phyloP scores from a whole-genome alignment of 2,797 vertebrate species.

The Synanceia verrucosa region DNA sequence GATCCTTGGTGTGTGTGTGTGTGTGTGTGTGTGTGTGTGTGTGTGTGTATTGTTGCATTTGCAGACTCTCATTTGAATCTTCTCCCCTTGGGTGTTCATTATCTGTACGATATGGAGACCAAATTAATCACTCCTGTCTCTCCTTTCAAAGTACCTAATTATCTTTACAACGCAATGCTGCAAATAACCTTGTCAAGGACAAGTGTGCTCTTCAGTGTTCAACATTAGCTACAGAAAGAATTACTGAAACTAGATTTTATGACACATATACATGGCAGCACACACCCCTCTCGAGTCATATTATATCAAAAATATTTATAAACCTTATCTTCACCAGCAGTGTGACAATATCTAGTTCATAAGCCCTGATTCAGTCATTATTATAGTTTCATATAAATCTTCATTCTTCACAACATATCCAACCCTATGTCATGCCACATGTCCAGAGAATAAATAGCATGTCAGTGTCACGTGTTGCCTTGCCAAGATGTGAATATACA shows the following conservation, averaged over 20 bases:
- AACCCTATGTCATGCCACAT: too few species aligned
- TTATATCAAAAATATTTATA: too few species aligned
- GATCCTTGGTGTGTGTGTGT: not conserved
- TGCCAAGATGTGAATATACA: too few species aligned
- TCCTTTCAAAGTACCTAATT: conserved; percentile 12
- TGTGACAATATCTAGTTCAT: not conserved
- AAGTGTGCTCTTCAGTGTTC: not conserved
- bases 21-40: not conserved
- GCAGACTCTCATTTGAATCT: conserved; percentile 25
- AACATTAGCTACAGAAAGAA: not conserved
- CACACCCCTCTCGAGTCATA: too few species aligned
- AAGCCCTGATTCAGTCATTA: too few species aligned
- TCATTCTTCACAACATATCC: not conserved
- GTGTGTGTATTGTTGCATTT: not conserved
- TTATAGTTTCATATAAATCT: not conserved
- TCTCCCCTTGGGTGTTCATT: conserved; percentile 14
- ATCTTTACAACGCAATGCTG: not conserved
- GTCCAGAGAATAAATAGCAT: too few species aligned
- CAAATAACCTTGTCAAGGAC: conserved; percentile 1
- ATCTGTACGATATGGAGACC: conserved; percentile 1
- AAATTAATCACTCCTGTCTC: conserved; percentile 14
- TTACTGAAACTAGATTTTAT: not conserved
- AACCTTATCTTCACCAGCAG: not conserved
- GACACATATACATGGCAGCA: not conserved
- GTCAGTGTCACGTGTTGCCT: too few species aligned